Percentiles rank a stretch among this genome's conserved stretches.
Conservation (phyloP, 2,113 vertebrate genomes). For the Kryptolebias marmoratus region DNA sequence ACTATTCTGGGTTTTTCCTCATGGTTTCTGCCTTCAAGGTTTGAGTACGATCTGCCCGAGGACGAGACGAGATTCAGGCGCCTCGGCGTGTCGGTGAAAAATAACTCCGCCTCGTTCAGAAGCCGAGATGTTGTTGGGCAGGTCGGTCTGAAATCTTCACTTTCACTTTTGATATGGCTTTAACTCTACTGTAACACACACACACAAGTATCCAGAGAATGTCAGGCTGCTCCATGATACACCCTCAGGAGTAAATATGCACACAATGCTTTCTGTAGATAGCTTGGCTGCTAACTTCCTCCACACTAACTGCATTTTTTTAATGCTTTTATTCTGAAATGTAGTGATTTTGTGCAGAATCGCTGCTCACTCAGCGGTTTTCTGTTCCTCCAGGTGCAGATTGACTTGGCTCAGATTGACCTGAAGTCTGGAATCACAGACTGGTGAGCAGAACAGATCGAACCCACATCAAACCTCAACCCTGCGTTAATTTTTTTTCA, state of each 20-base stretch:
- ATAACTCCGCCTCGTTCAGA: constrained; percentile 86
- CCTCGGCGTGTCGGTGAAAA: constrained; percentile 87
- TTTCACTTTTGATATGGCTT: not conserved
- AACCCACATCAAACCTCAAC: not conserved
- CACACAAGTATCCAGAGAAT: not conserved
- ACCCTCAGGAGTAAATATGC: not conserved
- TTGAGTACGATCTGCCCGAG: constrained; percentile 86
- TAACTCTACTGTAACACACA: not conserved
- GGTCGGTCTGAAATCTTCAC: constrained; percentile 71
- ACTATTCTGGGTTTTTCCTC: constrained; percentile 5
- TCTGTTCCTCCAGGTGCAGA: constrained; percentile 64
- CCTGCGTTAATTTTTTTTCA: not conserved
- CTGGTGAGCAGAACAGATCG: constrained; percentile 68
- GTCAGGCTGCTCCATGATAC: not conserved
- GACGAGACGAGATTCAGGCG: constrained; percentile 80
- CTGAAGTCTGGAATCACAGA: constrained; percentile 72
- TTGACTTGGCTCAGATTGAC: constrained; percentile 72
- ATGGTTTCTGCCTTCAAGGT: constrained; percentile 67
- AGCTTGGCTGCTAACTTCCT: not conserved
- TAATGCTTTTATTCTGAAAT: constrained; percentile 7
- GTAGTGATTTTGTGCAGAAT: not conserved
- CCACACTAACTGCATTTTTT: not conserved
- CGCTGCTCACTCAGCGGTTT: not conserved
- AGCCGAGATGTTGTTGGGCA: constrained; percentile 87
- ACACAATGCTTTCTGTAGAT: not conserved